phyloP scores from a whole-genome alignment of 37 sponge, comb jelly and placozoan genomes.

The Dysidea cf. avara region DNA sequence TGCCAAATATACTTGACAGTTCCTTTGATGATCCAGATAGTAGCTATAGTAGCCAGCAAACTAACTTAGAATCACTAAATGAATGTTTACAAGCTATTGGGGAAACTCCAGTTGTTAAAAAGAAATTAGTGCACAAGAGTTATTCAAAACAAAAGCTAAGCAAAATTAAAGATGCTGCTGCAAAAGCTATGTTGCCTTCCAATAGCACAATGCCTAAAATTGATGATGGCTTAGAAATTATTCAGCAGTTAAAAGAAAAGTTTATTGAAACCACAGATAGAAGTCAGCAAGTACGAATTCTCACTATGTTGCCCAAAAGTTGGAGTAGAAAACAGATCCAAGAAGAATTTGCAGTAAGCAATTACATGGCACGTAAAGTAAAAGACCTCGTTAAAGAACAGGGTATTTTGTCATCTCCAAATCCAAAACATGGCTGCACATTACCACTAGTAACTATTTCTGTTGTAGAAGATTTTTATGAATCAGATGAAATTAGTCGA shows the following conservation, averaged over 20 bases:
- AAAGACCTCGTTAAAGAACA: no score
- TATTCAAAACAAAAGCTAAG: not conserved
- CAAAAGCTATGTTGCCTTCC: not conserved
- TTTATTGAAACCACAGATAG: not conserved
- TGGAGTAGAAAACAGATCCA: conserved; percentile 11
- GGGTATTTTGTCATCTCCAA: conserved; percentile 19
- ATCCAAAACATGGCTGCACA: conserved; percentile 10
- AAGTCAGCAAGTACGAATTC: conserved; percentile 34
- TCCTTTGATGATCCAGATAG: not conserved
- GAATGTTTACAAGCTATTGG: not conserved
- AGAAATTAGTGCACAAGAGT: not conserved
- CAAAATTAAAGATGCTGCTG: no score
- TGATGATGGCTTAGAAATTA: conserved; percentile 15
- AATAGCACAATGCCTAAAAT: not conserved
- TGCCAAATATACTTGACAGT: not conserved
- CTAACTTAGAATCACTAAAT: not conserved
- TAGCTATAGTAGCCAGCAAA: not conserved
- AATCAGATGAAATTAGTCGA: no score
- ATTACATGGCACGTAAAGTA: conserved; percentile 20
- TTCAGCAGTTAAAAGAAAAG: conserved; percentile 38
- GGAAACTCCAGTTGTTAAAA: not conserved
- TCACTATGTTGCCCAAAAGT: conserved; percentile 22
- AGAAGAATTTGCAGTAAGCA: conserved; percentile 17
- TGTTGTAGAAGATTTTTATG: conserved; percentile 45
- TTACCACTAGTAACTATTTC: conserved; percentile 7